phyloP scores from a whole-genome alignment of 2,888 invertebrate species.

The Dryobotodes eremita region DNA sequence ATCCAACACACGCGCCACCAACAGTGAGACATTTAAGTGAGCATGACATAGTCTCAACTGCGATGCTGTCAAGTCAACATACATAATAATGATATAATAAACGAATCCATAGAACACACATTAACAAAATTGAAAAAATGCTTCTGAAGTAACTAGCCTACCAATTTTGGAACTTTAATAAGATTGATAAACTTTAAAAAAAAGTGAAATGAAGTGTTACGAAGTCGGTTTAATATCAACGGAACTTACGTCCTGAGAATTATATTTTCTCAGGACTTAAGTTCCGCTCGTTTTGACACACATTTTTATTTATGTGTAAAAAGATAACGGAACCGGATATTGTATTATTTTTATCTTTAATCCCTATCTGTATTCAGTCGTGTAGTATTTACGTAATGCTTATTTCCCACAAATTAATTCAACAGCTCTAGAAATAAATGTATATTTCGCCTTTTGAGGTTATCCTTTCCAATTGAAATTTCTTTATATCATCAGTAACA shows the following conservation, averaged over 20 bases:
- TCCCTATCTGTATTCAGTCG: conserved; percentile 4
- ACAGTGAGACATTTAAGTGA: too few relatives aligned
- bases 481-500: conserved; percentile 29
- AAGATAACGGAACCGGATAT: conserved; percentile 50
- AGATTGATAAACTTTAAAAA: background rate
- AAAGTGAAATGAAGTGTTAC: background rate
- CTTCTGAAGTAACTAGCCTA: too few relatives aligned
- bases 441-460: conserved; percentile 5
- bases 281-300: conserved; percentile 27
- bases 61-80: too few relatives aligned
- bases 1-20: too few relatives aligned
- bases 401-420: conserved; percentile 34
- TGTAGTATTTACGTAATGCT: conserved; percentile 10
- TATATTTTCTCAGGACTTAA: conserved; percentile 21
- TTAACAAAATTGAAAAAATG: too few relatives aligned
- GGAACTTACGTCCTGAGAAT: background rate
- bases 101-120: too few relatives aligned
- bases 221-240: background rate
- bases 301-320: conserved; percentile 1
- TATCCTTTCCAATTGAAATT: conserved; percentile 29
- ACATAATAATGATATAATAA: too few relatives aligned
- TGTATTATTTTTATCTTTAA: conserved; percentile 24
- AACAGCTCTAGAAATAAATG: background rate
- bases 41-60: too few relatives aligned
- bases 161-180: too few relatives aligned